Evolutionary conservation across 2,888 invertebrate species (phyloP).

Genomic region (Autographa pulchrina): DNA sequence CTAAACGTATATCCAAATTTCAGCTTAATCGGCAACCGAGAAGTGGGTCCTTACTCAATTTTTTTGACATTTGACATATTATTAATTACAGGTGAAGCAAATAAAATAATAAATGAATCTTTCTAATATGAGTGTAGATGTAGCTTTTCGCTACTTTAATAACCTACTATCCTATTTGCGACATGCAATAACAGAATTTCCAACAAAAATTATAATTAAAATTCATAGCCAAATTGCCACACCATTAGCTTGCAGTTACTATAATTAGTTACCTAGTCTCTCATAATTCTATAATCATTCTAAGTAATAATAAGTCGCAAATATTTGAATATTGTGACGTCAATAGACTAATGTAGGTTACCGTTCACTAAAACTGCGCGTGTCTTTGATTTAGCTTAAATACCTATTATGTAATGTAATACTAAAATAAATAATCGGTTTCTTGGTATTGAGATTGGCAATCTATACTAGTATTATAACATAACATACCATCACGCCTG

Average conservation of each 20-base stretch:
- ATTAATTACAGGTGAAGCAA: too few species aligned
- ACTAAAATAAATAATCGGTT: background rate
- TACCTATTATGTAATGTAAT: constrained; percentile 5
- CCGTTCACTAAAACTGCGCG: background rate
- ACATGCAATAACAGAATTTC: background rate
- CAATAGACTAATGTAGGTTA: background rate
- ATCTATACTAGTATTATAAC: background rate
- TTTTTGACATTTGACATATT: too few species aligned
- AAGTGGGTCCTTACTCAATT: too few species aligned
- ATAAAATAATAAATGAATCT: too few species aligned
- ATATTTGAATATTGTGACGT: background rate
- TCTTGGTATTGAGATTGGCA: background rate
- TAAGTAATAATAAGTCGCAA: background rate
- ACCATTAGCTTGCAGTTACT: background rate
- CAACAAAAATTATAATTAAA: background rate
- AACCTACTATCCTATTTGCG: background rate
- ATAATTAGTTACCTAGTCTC: background rate
- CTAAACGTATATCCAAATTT: too few species aligned
- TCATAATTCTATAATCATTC: background rate
- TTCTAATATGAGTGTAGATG: background rate
- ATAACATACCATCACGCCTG: too few species aligned
- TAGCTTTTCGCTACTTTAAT: background rate
- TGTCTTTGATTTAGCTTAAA: background rate
- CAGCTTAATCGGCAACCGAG: too few species aligned
- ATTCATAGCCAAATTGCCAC: background rate